A percentile compares a stretch with the other conserved stretches of the same genome.
Evolutionary conservation across 2,888 invertebrate genomes (phyloP).

Genomic region (Drosophila kambysellisi): DNA sequence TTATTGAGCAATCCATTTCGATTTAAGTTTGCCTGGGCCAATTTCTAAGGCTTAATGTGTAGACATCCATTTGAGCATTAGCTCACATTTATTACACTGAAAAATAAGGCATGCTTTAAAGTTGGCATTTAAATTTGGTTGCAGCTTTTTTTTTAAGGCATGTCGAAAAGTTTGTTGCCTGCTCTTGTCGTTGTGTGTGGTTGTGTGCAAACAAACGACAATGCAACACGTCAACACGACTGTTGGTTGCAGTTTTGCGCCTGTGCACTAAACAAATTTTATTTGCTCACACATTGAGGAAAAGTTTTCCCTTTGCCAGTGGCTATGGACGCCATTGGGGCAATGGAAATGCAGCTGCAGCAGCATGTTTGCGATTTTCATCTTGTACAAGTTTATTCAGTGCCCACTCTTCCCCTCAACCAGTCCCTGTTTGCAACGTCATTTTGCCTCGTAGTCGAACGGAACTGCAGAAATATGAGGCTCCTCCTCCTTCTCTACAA

Average conservation of each 20-base stretch:
- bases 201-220: slow-evolving; percentile 49
- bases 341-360: slow-evolving; percentile 16
- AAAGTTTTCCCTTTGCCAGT: slow-evolving; percentile 62
- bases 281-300: slow-evolving; percentile 65
- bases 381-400: slow-evolving; percentile 75
- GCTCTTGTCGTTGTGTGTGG: slow-evolving; percentile 43
- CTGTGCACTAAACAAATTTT: slow-evolving; percentile 71
- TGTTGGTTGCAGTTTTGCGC: slow-evolving; percentile 60
- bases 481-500: slow-evolving; percentile 1
- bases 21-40: neutral
- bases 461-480: slow-evolving; percentile 26
- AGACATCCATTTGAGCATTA: neutral
- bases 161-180: slow-evolving; percentile 43
- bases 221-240: slow-evolving; percentile 59
- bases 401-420: slow-evolving; percentile 1
- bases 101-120: slow-evolving; percentile 9
- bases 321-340: slow-evolving; percentile 38
- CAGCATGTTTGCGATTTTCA: slow-evolving; percentile 72
- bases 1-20: slow-evolving; percentile 12
- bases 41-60: neutral
- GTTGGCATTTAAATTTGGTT: slow-evolving; percentile 7
- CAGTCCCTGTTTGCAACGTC: slow-evolving; percentile 53
- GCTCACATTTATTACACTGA: neutral
- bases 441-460: slow-evolving; percentile 37
- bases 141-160: slow-evolving; percentile 21